phyloP scores from a whole-genome alignment of 2,888 invertebrate genomes.

The Micropterix aruncella region DNA sequence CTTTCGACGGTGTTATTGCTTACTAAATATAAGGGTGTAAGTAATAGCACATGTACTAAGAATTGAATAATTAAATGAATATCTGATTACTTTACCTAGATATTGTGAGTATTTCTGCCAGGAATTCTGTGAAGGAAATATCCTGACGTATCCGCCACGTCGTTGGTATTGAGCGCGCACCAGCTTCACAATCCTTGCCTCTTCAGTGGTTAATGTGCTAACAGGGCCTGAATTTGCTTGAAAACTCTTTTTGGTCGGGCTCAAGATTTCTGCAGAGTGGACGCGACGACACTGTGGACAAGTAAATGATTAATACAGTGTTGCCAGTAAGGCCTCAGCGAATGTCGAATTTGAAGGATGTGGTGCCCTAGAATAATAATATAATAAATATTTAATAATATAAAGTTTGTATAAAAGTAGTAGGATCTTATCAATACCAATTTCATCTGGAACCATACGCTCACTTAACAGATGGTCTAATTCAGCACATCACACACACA shows the following conservation, averaged over 20 bases:
- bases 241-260: conserved; percentile 20
- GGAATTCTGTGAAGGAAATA: conserved; percentile 81
- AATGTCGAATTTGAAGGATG: no score
- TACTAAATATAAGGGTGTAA: background rate
- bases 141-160: conserved; percentile 77
- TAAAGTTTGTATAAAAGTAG: no score
- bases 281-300: conserved; percentile 57
- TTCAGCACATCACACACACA: no score
- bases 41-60: background rate
- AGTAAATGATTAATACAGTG: no score
- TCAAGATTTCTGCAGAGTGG: conserved; percentile 50
- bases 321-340: no score
- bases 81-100: conserved; percentile 41
- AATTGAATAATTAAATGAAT: conserved; percentile 3
- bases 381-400: no score
- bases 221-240: conserved; percentile 19
- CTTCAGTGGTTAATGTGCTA: conserved; percentile 52
- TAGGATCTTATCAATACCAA: no score
- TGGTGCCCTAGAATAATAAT: no score
- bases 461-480: no score
- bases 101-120: conserved; percentile 75
- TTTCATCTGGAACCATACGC: no score
- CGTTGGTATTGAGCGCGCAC: conserved; percentile 68
- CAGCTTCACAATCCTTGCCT: conserved; percentile 59
- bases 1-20: no score